phyloP scores from a whole-genome alignment of 2,797 vertebrate genomes.

The Pseudotriccus pelzelni region DNA sequence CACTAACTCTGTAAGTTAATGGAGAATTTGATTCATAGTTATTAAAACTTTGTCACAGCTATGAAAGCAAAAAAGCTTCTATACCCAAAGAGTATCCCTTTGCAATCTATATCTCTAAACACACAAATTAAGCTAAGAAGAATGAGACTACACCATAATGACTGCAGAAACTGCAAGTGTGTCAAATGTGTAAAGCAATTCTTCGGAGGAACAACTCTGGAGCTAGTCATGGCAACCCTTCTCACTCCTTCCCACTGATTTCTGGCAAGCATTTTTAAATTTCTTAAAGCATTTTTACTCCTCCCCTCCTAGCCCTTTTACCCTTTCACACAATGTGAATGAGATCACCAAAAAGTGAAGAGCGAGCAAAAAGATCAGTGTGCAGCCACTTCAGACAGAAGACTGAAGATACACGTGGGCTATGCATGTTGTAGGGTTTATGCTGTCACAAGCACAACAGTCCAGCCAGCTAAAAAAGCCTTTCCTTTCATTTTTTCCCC shows the following conservation, averaged over 20 bases:
- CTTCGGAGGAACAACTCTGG: constrained; percentile 64
- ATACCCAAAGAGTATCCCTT: neutral
- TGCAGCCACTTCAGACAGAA: neutral
- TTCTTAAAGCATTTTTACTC: constrained; percentile 34
- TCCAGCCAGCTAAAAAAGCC: neutral
- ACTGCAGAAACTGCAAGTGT: constrained; percentile 41
- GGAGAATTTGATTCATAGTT: neutral
- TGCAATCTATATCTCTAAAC: neutral
- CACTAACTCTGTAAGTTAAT: neutral
- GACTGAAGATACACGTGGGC: neutral
- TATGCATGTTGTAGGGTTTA: neutral
- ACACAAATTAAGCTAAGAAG: neutral
- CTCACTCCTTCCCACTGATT: constrained; percentile 72
- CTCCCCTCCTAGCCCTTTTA: constrained; percentile 18
- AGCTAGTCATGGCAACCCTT: constrained; percentile 73
- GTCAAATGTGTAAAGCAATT: constrained; percentile 58
- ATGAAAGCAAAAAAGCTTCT: neutral
- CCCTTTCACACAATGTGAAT: constrained; percentile 2
- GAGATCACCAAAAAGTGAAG: neutral
- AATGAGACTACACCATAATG: neutral
- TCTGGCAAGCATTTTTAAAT: constrained; percentile 52
- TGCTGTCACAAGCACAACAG: neutral
- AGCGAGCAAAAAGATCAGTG: neutral
- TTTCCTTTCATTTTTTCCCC: too few relatives aligned
- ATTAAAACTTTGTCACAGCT: neutral